Evolutionary conservation across 2,113 vertebrate species (phyloP).

Genomic region (Laticauda laticaudata): DNA sequence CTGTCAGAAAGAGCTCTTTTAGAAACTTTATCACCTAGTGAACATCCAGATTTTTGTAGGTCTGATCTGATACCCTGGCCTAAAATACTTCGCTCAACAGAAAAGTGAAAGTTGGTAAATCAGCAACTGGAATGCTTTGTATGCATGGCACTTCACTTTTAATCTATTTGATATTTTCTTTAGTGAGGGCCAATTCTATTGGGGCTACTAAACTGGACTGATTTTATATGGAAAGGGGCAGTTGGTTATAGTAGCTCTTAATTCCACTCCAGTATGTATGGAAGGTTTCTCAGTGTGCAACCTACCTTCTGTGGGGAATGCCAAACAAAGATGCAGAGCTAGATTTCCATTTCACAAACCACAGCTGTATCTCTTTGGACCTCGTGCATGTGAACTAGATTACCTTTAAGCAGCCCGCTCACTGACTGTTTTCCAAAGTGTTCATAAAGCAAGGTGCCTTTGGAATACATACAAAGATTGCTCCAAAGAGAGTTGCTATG

Average conservation of each 20-base stretch:
- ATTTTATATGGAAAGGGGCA: neutral
- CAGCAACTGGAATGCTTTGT: neutral
- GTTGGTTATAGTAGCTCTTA: neutral
- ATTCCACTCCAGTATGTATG: neutral
- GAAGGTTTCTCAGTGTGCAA: neutral
- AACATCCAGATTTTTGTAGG: neutral
- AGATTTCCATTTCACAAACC: neutral
- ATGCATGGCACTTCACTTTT: neutral
- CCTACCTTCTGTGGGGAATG: neutral
- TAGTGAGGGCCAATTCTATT: neutral
- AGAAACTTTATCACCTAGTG: neutral
- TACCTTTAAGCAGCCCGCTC: slow-evolving; percentile 6
- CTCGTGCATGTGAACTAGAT: neutral
- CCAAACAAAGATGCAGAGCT: neutral
- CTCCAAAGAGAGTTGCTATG: slow-evolving; percentile 50
- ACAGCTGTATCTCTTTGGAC: neutral
- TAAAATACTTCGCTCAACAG: neutral
- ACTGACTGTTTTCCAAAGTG: slow-evolving; percentile 14
- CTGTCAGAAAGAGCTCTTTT: neutral
- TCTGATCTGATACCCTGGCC: neutral
- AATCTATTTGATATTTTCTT: neutral
- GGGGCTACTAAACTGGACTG: neutral
- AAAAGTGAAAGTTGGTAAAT: neutral
- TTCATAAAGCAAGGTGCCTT: slow-evolving; percentile 34
- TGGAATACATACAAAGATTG: slow-evolving; percentile 20